Evolutionary conservation across 1,140 invertebrate genomes (phyloP).

Genomic region (Pogonognathellus flavescens): DNA sequence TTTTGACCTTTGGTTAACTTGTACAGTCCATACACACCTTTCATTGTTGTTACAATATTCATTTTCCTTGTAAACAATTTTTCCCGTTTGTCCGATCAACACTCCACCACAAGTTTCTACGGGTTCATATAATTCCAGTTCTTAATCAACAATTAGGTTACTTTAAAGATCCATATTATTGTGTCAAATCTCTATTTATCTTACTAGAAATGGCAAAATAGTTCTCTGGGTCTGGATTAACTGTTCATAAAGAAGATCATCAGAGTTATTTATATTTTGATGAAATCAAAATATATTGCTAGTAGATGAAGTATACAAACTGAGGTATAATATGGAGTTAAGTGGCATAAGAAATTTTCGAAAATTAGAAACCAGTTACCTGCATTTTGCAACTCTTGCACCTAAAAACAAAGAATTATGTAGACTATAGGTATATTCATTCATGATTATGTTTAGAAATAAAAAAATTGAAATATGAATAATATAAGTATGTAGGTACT

Average conservation of each 20-base stretch:
- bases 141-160: no score
- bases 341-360: no score
- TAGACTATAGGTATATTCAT: no score
- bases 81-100: slow-evolving; percentile 47
- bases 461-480: neutral
- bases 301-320: neutral
- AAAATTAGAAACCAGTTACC: neutral
- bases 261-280: no score
- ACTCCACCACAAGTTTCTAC: slow-evolving; percentile 56
- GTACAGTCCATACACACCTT: slow-evolving; percentile 56
- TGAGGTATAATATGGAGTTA: neutral
- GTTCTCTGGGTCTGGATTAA: slow-evolving; percentile 41
- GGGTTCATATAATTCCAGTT: neutral
- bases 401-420: neutral
- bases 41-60: slow-evolving; percentile 47
- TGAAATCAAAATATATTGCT: no score
- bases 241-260: neutral
- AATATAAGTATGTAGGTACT: no score
- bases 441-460: no score
- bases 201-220: slow-evolving; percentile 51
- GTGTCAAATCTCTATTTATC: neutral
- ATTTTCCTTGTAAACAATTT: slow-evolving; percentile 49
- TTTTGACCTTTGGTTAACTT: slow-evolving; percentile 49
- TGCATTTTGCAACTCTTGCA: neutral
- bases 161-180: no score